These are phyloP conservation scores for Sebastes taczanowskii DNA, from an alignment of 2,797 vertebrate genomes.

Conservation along the genomic window DNA sequence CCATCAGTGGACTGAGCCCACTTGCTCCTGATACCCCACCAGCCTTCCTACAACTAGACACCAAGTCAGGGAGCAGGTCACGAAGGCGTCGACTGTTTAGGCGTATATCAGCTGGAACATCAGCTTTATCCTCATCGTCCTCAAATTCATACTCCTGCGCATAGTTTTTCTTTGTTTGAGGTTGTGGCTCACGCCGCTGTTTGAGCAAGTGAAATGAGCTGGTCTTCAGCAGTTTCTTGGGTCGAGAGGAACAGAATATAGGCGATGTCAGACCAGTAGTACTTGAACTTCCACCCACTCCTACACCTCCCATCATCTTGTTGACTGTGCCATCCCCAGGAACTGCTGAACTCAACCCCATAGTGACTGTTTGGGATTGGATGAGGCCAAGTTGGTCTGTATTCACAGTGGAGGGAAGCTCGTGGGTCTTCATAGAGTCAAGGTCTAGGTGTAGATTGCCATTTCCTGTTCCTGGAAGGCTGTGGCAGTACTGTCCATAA, in stretches of 20 bases:
- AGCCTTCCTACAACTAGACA: conserved; percentile 90
- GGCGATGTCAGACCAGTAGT: conserved; percentile 83
- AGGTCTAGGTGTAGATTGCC: conserved; percentile 83
- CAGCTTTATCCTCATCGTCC: conserved; percentile 91
- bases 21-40: conserved; percentile 67
- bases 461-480: conserved; percentile 75
- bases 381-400: conserved; percentile 91
- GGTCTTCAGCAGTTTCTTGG: conserved; percentile 93
- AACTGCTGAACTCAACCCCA: conserved; percentile 69
- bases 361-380: conserved; percentile 81
- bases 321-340: conserved; percentile 69
- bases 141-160: conserved; percentile 94
- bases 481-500: conserved; percentile 81
- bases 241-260: conserved; percentile 91
- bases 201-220: conserved; percentile 92
- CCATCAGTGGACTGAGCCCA: conserved; percentile 85
- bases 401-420: conserved; percentile 92
- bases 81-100: conserved; percentile 89
- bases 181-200: conserved; percentile 85
- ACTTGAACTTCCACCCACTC: conserved; percentile 60
- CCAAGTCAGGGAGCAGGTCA: conserved; percentile 89
- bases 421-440: conserved; percentile 86
- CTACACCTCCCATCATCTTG: conserved; percentile 76
- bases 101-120: conserved; percentile 91
- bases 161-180: conserved; percentile 87